Evolutionary conservation across 2,888 invertebrate species (phyloP).

Genomic region (Entomobrya proxima): DNA sequence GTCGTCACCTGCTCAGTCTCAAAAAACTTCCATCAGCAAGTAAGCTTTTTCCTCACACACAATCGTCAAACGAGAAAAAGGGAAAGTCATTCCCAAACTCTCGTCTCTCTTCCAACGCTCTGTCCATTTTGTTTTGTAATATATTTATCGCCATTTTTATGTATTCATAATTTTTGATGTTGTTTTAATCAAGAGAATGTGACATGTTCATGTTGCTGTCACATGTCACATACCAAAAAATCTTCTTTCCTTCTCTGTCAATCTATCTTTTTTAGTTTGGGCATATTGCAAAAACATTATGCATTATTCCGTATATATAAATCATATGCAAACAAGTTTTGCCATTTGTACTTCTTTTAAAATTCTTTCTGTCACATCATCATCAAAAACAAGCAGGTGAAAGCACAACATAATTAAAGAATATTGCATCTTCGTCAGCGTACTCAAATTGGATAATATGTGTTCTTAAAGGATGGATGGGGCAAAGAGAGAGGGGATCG

Average conservation of each 20-base stretch:
- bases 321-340: background rate
- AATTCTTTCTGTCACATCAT: background rate
- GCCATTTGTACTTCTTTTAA: background rate
- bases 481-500: constrained; percentile 12
- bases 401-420: no score
- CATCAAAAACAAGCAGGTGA: background rate
- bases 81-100: background rate
- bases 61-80: background rate
- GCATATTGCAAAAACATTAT: no score
- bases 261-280: constrained; percentile 37
- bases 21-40: constrained; percentile 56
- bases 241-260: constrained; percentile 49
- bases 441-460: background rate
- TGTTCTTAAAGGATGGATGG: constrained; percentile 4
- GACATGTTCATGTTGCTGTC: constrained; percentile 3
- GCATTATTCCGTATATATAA: background rate
- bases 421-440: no score
- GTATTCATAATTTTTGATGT: background rate
- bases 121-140: constrained; percentile 44
- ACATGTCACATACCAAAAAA: background rate
- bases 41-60: constrained; percentile 31
- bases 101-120: constrained; percentile 49
- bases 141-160: background rate
- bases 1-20: constrained; percentile 55
- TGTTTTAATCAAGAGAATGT: constrained; percentile 6